Conservation (phyloP, 2,888 invertebrate genomes). For the Lamellibrachia satsuma region DNA sequence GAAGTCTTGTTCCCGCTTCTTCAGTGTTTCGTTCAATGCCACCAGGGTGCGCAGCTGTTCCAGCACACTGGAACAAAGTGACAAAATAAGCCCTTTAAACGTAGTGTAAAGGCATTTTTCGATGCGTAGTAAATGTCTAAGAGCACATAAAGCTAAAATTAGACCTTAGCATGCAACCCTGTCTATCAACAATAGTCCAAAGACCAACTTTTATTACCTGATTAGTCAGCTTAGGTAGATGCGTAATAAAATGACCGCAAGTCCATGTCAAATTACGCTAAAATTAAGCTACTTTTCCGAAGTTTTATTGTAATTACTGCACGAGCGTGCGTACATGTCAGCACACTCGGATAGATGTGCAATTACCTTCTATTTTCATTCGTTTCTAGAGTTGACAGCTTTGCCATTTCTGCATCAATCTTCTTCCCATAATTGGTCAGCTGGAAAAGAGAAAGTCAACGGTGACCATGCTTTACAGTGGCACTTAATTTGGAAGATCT, state of each 20-base stretch:
- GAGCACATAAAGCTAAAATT: background rate
- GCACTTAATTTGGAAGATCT: background rate
- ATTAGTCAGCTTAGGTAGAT: background rate
- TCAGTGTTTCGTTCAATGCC: conserved; percentile 77
- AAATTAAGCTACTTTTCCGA: background rate
- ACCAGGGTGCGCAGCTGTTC: conserved; percentile 69
- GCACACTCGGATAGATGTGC: background rate
- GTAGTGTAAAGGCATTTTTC: background rate
- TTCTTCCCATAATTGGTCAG: conserved; percentile 40
- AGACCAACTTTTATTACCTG: conserved; percentile 13
- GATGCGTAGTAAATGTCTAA: background rate
- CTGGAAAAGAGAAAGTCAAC: background rate
- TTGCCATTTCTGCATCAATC: conserved; percentile 65
- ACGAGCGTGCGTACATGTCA: background rate
- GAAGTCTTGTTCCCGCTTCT: conserved; percentile 78
- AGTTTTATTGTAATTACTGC: background rate
- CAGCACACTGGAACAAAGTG: conserved; percentile 52
- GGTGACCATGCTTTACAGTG: background rate
- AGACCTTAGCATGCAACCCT: background rate
- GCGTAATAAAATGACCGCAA: background rate
- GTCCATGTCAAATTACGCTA: background rate
- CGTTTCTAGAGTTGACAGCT: conserved; percentile 68
- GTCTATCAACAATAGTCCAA: background rate
- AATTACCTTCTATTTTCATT: conserved; percentile 70
- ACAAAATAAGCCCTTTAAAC: background rate